Conservation (phyloP, 2,888 invertebrate genomes). For the Dorcus hopei region DNA sequence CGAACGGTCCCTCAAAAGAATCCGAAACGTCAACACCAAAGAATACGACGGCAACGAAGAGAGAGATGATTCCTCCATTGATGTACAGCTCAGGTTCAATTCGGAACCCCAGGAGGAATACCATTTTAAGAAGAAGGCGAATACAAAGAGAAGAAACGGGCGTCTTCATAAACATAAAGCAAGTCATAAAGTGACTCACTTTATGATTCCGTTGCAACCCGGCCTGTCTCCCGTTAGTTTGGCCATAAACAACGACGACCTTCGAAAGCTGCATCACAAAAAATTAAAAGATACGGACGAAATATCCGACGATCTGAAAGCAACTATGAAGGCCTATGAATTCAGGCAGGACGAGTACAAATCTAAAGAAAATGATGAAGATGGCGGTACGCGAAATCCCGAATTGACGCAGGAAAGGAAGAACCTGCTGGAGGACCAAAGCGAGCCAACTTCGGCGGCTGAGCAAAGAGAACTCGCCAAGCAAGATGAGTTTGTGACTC, state of each 20-base stretch:
- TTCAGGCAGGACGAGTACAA: constrained; percentile 14
- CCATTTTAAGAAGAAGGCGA: background rate
- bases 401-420: constrained; percentile 15
- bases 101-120: background rate
- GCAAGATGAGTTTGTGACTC: constrained; percentile 14
- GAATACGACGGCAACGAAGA: background rate
- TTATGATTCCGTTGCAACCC: too few species aligned
- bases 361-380: constrained; percentile 7
- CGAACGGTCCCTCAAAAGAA: background rate
- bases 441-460: constrained; percentile 33
- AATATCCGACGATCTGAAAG: constrained; percentile 7
- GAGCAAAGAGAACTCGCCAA: constrained; percentile 31
- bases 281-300: constrained; percentile 2
- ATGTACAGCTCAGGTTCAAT: constrained; percentile 3
- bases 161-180: background rate
- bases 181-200: too few species aligned
- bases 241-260: too few species aligned
- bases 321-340: constrained; percentile 13
- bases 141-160: background rate
- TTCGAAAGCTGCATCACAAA: too few species aligned
- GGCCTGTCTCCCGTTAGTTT: too few species aligned
- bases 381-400: constrained; percentile 6
- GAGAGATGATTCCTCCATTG: background rate
- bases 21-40: background rate
- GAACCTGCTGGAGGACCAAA: constrained; percentile 30